Conservation (phyloP, 2,888 invertebrate genomes). For the Thalpophila matura region DNA sequence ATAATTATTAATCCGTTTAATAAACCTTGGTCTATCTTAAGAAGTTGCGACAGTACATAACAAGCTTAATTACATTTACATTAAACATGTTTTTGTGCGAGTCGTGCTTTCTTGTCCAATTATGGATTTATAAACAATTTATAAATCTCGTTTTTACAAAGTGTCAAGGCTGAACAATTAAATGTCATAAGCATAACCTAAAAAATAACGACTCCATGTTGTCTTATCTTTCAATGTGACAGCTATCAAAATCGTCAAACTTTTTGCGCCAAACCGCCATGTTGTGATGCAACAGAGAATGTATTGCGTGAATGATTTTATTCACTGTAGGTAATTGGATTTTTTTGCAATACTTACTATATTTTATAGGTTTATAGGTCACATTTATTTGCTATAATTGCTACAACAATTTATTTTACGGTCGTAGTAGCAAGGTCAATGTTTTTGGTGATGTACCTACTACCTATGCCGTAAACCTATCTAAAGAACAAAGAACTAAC, state of each 20-base stretch:
- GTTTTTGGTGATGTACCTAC: conserved; percentile 2
- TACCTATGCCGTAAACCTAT: too few species aligned
- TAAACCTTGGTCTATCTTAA: too few species aligned
- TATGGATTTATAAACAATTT: too few species aligned
- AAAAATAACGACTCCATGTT: neutral
- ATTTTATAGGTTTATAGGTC: conserved; percentile 20
- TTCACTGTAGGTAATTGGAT: conserved; percentile 28
- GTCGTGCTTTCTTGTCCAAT: conserved; percentile 24
- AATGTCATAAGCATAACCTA: neutral
- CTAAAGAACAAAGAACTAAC: too few species aligned
- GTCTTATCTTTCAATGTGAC: conserved; percentile 16
- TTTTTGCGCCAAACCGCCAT: conserved; percentile 27
- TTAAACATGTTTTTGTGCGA: conserved; percentile 2
- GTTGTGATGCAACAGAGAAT: conserved; percentile 23
- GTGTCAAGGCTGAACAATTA: conserved; percentile 25
- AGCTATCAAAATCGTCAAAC: conserved; percentile 18
- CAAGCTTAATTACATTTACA: neutral
- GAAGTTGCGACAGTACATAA: neutral
- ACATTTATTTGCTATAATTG: conserved; percentile 19
- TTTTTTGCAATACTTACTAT: conserved; percentile 34
- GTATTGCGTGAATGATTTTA: conserved; percentile 38
- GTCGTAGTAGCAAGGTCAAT: conserved; percentile 39
- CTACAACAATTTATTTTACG: conserved; percentile 32
- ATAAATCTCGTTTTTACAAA: conserved; percentile 9
- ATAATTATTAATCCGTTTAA: too few species aligned